These are phyloP conservation scores for Mungos mungo DNA, from an alignment of 2,113 vertebrate genomes.

Conservation along the genomic window DNA sequence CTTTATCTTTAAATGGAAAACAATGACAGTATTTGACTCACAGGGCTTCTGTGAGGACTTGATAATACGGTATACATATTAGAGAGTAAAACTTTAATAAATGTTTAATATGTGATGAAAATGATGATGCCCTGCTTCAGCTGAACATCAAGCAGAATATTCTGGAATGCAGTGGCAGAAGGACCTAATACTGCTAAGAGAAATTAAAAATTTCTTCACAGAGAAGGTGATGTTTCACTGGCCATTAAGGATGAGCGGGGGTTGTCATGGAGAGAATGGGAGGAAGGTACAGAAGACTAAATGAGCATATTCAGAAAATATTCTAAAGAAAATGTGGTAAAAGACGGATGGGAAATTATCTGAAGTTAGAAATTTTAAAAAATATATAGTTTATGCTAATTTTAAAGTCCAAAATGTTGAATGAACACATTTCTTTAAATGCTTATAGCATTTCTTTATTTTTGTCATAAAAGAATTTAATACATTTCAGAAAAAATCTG, in stretches of 20 bases:
- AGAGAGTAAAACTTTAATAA: neutral
- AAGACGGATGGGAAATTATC: neutral
- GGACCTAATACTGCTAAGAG: neutral
- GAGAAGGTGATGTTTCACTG: neutral
- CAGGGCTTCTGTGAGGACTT: neutral
- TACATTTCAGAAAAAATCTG: neutral
- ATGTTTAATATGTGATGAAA: neutral
- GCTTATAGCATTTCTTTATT: neutral
- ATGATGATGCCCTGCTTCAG: neutral
- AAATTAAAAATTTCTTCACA: slow-evolving; percentile 23
- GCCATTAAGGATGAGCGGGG: neutral
- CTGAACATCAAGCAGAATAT: neutral
- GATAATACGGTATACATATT: neutral
- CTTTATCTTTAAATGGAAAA: neutral
- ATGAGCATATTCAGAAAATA: neutral
- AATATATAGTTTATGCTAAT: neutral
- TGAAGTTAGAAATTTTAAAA: neutral
- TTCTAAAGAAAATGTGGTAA: neutral
- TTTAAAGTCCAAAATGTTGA: slow-evolving; percentile 31
- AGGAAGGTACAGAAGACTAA: neutral
- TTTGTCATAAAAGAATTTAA: neutral
- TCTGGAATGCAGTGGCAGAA: neutral
- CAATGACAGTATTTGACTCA: slow-evolving; percentile 9
- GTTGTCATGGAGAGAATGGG: neutral
- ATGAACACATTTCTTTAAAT: neutral